Evolutionary conservation across 2,113 vertebrate genomes (phyloP), one percentile per base, ranked within the genome.

Genomic region (Pyxicephalus adspersus): DNA sequence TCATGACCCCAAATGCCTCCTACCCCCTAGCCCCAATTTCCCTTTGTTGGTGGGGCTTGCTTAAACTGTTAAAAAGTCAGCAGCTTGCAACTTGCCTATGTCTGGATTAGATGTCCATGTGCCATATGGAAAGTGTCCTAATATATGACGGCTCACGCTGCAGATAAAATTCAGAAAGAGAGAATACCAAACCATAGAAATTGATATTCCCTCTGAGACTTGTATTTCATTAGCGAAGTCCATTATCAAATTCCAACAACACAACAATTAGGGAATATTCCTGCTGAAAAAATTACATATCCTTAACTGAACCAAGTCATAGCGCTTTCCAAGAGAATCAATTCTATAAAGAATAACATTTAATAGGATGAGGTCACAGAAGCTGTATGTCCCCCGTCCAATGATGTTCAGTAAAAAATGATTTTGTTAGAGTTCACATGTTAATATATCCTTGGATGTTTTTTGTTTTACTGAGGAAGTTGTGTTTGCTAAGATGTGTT

Each of bases 291-390:
- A 34, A 65, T 4, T n/a, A 23, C 9, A 50, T 67, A 55, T 78
- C 76, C 76, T 77, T 64, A 54, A 16, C 45, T 77, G 50, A 77
- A 51, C 50, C 58, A 6, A 25, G 34, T 50, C n/a, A 51, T 38
- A 11, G 31, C 16, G 50, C 29, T 4, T 22, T 23, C 23, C 64
- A 23, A 23, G 16, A 17, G 38, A 58, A 4, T 58, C n/a, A 58
- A 22, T 17, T 58, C 57, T 58, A 58, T n/a, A 17, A 22, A 58
- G 19, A 22, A 58, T 58, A 23, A 22, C 9, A 22, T 0, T 22
- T 58, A 58, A 22, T 58, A 2, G 20, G 20, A 22, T 58, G 57
- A 45, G 38, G 20, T 58, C 57, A 58, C 57, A 58, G n/a, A 58
- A 58, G 38, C 38, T 13, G 38, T 13, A 45, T 45, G 38, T 45